Base-by-base conservation (phyloP, 2,888 invertebrate genomes). In the Apotomis turbidana region DNA sequence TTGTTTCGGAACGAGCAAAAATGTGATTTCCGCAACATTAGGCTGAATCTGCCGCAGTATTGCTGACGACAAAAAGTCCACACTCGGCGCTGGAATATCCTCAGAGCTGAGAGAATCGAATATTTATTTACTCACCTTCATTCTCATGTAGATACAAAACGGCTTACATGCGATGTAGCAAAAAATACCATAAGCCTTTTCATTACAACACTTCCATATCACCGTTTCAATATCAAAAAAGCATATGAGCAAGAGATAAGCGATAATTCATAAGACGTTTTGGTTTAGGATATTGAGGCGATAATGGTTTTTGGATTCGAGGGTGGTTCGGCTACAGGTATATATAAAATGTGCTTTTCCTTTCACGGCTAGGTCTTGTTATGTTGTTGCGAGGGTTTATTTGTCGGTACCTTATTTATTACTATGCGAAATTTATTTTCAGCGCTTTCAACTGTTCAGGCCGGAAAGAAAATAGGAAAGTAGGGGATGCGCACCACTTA, bases 11-110 rank as follows among this genome's bases (percentile, higher is more conserved):
- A 71, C 76, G 69, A 71, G 73, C 74, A 70, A 76, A 74, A 79
- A 80, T 77, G 76, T 73, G 77, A 79, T 79, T 81, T 79, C 79
- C 78, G 74, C 70, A 75, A 79, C 80, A 80, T 81, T 81, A 79
- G 78, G 74, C 77, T 54, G 73, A 76, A 73, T 61, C 70, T 62
- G 69, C 15, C 54, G 66, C 68, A 75, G 68, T 76, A 76, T 74
- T 73, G 73, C 64, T 67, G 64, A 73, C 76, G 76, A 77, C 78
- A 79, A 81, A 78, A 79, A 82, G 79, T 75, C 75, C 63, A 72
- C 68, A 41, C 41, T 60, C 38, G 54, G 55, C 41, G 52, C 68
- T 46, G 71, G 58, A 72, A 68, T 61, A 71, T 55, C 36, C 41
- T 41, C n/a, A 6, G 41, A 3, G 46, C 41, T 41, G 13, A 54